Evolutionary conservation across 2,888 invertebrate genomes (phyloP), one percentile per base, ranked within the genome.

Genomic region (Myathropa florea): DNA sequence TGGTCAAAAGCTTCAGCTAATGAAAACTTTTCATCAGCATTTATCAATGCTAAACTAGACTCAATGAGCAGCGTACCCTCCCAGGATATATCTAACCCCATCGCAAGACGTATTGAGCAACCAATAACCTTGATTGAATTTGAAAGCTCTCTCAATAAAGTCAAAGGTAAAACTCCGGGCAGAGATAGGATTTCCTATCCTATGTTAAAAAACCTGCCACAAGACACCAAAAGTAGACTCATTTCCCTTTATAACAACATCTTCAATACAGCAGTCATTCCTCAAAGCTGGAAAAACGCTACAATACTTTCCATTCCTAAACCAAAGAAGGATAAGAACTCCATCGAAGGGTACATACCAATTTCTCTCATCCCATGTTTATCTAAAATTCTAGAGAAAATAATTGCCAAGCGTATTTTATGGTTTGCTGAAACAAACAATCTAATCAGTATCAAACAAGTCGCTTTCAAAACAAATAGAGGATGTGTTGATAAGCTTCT

Each of bases 81-180:
- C 24, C 65, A 46, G 39, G 7, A 65, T 14, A 65, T 36, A 24
- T 24, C 39, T 24, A 53, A 65, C 9, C 46, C 46, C n/a, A 65
- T 24, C 10, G 65, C 65, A 39, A 39, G 46, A 46, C 46, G 65
- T 23, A 65, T 65, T 26, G 64, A 65, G 24, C 46, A 65, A 46
- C 26, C 64, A 46, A 65, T 65, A 14, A 14, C 64, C 12, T 39
- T 65, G n/a, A 46, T 24, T 26, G 53, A 65, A 18, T 65, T 65
- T 46, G 65, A 65, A 65, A 24, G 46, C n/a, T 24, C 46, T 4
- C 46, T 24, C 21, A 59, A 24, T 36, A 33, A 10, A 6, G 33
- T 33, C 6, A 33, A 33, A 6, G 33, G 33, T 1, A 33, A 33
- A 33, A 33, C 33, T 9, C 33, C 33, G 6, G 33, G 33, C 33